A percentile compares a stretch with the other conserved stretches of the same genome.
phyloP scores from a whole-genome alignment of 2,113 vertebrate genomes.

The Lampris incognitus region DNA sequence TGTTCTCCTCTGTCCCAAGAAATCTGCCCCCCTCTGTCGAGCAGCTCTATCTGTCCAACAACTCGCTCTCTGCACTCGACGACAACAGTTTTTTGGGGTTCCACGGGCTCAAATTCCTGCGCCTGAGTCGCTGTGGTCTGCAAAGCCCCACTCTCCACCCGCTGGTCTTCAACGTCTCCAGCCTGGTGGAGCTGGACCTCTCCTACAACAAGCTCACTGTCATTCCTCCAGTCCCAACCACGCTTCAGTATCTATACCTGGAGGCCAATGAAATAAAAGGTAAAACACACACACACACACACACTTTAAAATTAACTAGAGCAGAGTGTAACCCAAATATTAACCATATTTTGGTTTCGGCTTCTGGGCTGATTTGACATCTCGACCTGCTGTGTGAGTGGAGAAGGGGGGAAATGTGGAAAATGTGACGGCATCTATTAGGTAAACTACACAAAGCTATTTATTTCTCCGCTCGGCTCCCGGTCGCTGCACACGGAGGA shows the following conservation, averaged over 20 bases:
- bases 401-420: slow-evolving; percentile 53
- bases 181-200: slow-evolving; percentile 83
- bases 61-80: slow-evolving; percentile 67
- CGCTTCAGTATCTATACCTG: slow-evolving; percentile 82
- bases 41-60: slow-evolving; percentile 83
- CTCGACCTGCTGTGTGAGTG: slow-evolving; percentile 21
- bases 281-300: slow-evolving; percentile 36
- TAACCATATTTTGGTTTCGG: slow-evolving; percentile 2
- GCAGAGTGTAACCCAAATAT: too few species aligned
- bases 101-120: slow-evolving; percentile 72
- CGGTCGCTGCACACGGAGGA: slow-evolving; percentile 13
- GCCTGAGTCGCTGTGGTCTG: slow-evolving; percentile 76
- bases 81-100: slow-evolving; percentile 68
- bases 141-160: slow-evolving; percentile 48
- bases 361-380: slow-evolving; percentile 7
- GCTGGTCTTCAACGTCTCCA: slow-evolving; percentile 74
- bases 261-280: slow-evolving; percentile 82
- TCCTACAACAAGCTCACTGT: slow-evolving; percentile 80
- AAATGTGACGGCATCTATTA: slow-evolving; percentile 51
- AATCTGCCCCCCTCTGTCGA: slow-evolving; percentile 76
- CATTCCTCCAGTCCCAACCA: slow-evolving; percentile 75
- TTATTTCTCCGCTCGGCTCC: too few species aligned
- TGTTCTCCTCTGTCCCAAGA: slow-evolving; percentile 69
- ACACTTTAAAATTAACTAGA: background rate
- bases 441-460: background rate